Base-by-base conservation (phyloP, 2,113 vertebrate species). In the Aldabrachelys gigantea region DNA sequence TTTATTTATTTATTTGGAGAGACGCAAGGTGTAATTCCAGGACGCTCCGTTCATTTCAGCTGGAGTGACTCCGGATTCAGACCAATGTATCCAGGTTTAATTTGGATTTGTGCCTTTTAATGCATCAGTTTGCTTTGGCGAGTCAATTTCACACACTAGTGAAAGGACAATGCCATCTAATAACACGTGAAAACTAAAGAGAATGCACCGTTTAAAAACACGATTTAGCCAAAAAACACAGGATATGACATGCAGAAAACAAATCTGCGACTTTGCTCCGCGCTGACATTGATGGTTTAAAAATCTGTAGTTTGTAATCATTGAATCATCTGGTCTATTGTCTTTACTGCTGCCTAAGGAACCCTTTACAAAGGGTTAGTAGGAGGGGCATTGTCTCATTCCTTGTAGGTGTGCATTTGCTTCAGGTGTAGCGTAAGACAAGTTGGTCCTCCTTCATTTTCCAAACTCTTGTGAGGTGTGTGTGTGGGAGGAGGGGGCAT, bases 221-320 rank as follows among this genome's bases (percentile, higher is more conserved):
- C 14, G 49, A 41, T 1, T n/a, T 1, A 38, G 17, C 53, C 21
- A 41, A 38, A 41, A 29, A 24, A 10, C 91, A 87, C 53, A 88
- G 65, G 53, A 41, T 11, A 10, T 54, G 53, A 93, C 38, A 3
- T 41, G 24, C 84, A 95, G 25, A 62, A 16, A 13, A 19, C 17
- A n/a, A 69, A 69, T 80, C 24, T 21, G 47, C 92, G 93, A 19
- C 69, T 52, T 54, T 82, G 53, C 80, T 85, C 59, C 10, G 0
- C 85, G 38, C 81, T 75, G 91, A 80, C 88, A 31, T 0, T 59
- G 87, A 86, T 62, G n/a, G 85, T 95, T 94, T 93, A 89, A 95
- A 75, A 69, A 69, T 82, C 54, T 84, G 3, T 6, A 3, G 10
- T 47, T 91, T 27, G 17, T 95, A n/a, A n/a, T 19, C 16, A 19